Conservation (phyloP, 2,888 invertebrate species). For the Gonocerus acuteangulatus region DNA sequence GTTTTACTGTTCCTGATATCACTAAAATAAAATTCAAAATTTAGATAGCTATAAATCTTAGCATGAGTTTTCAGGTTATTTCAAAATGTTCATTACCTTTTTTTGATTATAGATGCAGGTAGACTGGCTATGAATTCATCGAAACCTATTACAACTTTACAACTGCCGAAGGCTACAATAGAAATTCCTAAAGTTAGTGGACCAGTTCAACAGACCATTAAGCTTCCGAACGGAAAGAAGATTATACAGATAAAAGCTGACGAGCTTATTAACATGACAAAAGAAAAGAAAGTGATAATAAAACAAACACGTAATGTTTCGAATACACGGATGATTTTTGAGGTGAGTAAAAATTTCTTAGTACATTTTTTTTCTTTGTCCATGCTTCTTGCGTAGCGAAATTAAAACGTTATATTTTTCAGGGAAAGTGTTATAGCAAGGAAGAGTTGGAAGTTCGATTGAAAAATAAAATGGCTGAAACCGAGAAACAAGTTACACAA, state of each 20-base stretch:
- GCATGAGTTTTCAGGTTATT: too few species aligned
- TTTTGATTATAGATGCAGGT: slow-evolving; percentile 55
- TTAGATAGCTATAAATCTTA: too few species aligned
- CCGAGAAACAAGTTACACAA: not conserved
- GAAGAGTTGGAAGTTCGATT: not conserved
- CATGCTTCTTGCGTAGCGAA: too few species aligned
- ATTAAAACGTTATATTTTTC: not conserved
- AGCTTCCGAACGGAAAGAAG: slow-evolving; percentile 7
- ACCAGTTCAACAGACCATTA: not conserved
- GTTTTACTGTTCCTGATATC: too few species aligned
- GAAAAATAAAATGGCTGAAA: not conserved
- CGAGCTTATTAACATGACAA: slow-evolving; percentile 46
- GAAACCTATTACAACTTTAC: not conserved
- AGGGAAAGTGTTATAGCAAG: slow-evolving; percentile 1
- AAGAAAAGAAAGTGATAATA: slow-evolving; percentile 40
- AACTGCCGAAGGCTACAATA: not conserved
- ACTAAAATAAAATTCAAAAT: too few species aligned
- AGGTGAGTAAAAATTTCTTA: slow-evolving; percentile 37
- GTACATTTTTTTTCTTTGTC: too few species aligned
- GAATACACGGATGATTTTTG: slow-evolving; percentile 29
- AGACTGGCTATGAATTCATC: slow-evolving; percentile 54
- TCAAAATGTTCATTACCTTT: too few species aligned
- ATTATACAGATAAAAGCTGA: slow-evolving; percentile 45
- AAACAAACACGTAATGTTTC: slow-evolving; percentile 28
- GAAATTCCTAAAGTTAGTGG: not conserved